Evolutionary conservation across 2,888 invertebrate species (phyloP).

Genomic region (Rambutsinella grinnellia): DNA sequence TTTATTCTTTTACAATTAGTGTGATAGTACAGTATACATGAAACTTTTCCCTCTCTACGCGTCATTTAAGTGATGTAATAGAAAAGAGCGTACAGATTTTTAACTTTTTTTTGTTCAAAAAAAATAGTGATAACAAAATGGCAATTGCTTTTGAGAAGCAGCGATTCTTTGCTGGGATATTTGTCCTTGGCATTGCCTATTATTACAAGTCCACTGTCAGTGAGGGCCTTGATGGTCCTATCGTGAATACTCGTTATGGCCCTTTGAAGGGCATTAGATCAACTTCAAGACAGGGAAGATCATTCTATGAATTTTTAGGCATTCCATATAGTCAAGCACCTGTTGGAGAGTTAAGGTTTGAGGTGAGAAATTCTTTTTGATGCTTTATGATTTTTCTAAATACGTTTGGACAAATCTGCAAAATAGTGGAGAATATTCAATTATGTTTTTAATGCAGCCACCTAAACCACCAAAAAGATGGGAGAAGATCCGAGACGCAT

Average conservation of each 20-base stretch:
- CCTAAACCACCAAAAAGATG: conserved; percentile 47
- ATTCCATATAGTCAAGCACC: conserved; percentile 39
- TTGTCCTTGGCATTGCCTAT: conserved; percentile 52
- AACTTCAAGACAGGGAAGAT: conserved; percentile 34
- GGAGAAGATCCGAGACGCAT: conserved; percentile 58
- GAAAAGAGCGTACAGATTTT: too few species aligned
- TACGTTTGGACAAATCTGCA: neutral
- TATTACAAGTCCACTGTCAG: conserved; percentile 47
- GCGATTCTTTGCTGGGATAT: conserved; percentile 31
- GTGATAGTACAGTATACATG: too few species aligned
- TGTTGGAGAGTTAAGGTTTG: conserved; percentile 18
- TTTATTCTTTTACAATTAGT: too few species aligned
- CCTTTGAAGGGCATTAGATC: conserved; percentile 44
- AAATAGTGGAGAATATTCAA: neutral
- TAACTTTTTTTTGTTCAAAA: too few species aligned
- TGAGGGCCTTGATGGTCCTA: conserved; percentile 42
- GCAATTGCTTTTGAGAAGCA: conserved; percentile 14
- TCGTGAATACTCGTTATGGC: conserved; percentile 38
- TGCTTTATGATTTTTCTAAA: too few species aligned
- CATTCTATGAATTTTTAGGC: conserved; percentile 38
- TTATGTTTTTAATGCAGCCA: too few species aligned
- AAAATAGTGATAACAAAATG: too few species aligned
- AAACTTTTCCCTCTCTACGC: too few species aligned
- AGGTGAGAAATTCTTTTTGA: conserved; percentile 3
- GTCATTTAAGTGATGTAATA: too few species aligned